phyloP scores from a whole-genome alignment of 2,888 invertebrate species.

The Pocota personata region DNA sequence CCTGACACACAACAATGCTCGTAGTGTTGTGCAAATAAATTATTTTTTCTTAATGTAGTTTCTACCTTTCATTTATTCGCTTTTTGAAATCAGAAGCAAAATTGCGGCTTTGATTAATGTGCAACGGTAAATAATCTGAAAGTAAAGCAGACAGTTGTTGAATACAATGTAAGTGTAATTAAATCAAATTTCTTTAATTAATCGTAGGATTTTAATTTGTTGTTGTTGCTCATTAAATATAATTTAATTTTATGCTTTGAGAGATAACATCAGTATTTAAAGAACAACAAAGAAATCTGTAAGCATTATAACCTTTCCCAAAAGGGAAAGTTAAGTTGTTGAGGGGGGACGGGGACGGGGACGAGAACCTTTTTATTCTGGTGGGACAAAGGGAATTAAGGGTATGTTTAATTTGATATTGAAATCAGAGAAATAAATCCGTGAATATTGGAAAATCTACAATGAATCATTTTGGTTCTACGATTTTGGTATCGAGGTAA shows the following conservation, averaged over 20 bases:
- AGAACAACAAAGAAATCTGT: constrained; percentile 22
- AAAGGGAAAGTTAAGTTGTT: constrained; percentile 33
- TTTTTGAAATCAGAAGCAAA: constrained; percentile 32
- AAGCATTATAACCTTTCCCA: background rate
- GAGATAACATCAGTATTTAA: constrained; percentile 23
- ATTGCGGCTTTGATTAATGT: constrained; percentile 38
- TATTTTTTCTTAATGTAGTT: constrained; percentile 20
- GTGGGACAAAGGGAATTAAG: background rate
- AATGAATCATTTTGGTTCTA: too few relatives aligned
- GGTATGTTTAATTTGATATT: background rate
- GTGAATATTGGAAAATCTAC: background rate
- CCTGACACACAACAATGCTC: constrained; percentile 26
- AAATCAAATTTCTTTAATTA: constrained; percentile 60
- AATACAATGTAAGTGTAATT: constrained; percentile 67
- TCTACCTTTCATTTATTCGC: constrained; percentile 32
- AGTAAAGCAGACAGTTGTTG: constrained; percentile 60
- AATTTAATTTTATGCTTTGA: constrained; percentile 49
- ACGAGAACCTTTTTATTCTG: background rate
- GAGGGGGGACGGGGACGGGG: background rate
- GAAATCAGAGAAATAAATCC: background rate
- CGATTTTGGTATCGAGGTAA: too few relatives aligned
- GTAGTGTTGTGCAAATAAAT: constrained; percentile 38
- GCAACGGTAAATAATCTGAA: constrained; percentile 33
- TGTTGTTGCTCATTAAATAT: constrained; percentile 62
- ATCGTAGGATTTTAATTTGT: constrained; percentile 56